Conservation (phyloP, 2,113 vertebrate genomes). For the Sander lucioperca region DNA sequence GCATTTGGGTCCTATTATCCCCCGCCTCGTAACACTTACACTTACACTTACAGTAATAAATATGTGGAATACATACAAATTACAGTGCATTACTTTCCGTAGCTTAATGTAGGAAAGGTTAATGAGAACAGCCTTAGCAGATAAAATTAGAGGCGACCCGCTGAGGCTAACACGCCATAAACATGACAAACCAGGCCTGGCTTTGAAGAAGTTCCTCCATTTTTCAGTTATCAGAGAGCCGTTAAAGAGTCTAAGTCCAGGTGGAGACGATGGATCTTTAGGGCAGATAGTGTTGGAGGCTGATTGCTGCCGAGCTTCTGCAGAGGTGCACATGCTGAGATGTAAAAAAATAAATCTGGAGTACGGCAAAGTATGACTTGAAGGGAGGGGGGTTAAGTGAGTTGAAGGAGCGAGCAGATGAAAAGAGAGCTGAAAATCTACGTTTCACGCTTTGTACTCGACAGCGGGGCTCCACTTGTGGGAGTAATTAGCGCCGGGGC, state of each 20-base stretch:
- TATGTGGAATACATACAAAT: no score
- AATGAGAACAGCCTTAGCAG: neutral
- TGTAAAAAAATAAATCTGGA: neutral
- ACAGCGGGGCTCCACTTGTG: constrained; percentile 56
- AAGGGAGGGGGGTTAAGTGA: constrained; percentile 59
- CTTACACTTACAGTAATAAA: no score
- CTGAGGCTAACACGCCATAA: constrained; percentile 16
- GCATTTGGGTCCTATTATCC: no score
- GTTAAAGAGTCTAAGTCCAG: neutral
- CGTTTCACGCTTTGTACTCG: constrained; percentile 45
- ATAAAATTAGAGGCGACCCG: constrained; percentile 2
- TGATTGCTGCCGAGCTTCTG: constrained; percentile 15
- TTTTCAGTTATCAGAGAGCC: constrained; percentile 10
- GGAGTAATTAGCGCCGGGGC: constrained; percentile 56
- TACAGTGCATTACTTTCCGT: no score
- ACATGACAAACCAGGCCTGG: constrained; percentile 5
- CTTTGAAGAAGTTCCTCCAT: constrained; percentile 26
- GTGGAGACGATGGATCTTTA: neutral
- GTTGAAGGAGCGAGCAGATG: constrained; percentile 49
- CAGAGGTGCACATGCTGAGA: constrained; percentile 45
- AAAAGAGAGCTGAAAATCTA: constrained; percentile 44
- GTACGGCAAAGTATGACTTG: constrained; percentile 29
- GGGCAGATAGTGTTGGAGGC: neutral
- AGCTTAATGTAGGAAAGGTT: no score
- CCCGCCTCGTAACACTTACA: no score